These are phyloP conservation scores for Metacarcinus magister DNA, from an alignment of 2,888 invertebrate species.

Conservation along the genomic window DNA sequence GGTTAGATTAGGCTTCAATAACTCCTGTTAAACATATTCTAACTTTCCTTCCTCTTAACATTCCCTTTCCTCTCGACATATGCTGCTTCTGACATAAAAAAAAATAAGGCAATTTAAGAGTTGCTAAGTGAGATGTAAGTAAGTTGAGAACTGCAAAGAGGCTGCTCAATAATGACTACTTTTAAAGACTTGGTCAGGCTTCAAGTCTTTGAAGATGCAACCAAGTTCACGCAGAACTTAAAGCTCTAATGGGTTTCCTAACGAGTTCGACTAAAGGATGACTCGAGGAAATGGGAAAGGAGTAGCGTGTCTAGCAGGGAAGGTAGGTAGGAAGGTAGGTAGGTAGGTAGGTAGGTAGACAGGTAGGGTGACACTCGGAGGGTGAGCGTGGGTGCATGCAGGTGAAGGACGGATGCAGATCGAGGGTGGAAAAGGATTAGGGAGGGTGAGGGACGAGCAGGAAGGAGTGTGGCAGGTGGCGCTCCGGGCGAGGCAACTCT, in stretches of 20 bases:
- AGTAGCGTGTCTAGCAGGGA: neutral
- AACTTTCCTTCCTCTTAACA: neutral
- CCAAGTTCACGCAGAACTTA: constrained; percentile 45
- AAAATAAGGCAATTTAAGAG: constrained; percentile 12
- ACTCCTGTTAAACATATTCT: neutral
- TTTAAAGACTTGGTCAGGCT: constrained; percentile 21
- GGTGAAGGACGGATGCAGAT: neutral
- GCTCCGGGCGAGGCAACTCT: neutral
- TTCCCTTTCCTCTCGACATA: neutral
- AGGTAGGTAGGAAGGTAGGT: no score
- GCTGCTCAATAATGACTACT: constrained; percentile 34
- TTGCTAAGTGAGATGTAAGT: neutral
- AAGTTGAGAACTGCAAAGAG: constrained; percentile 1
- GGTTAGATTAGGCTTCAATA: no score
- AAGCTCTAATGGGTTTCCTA: neutral
- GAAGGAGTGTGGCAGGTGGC: neutral
- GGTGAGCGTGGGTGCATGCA: neutral
- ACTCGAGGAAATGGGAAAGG: neutral
- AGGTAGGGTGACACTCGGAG: neutral
- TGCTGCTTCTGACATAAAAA: neutral
- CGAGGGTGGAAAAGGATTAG: neutral
- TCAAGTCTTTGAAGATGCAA: constrained; percentile 11
- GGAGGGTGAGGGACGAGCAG: neutral
- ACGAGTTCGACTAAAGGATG: constrained; percentile 8
- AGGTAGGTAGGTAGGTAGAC: neutral